Conservation (phyloP, 2,113 vertebrate species). For the Solenodon paradoxus region DNA sequence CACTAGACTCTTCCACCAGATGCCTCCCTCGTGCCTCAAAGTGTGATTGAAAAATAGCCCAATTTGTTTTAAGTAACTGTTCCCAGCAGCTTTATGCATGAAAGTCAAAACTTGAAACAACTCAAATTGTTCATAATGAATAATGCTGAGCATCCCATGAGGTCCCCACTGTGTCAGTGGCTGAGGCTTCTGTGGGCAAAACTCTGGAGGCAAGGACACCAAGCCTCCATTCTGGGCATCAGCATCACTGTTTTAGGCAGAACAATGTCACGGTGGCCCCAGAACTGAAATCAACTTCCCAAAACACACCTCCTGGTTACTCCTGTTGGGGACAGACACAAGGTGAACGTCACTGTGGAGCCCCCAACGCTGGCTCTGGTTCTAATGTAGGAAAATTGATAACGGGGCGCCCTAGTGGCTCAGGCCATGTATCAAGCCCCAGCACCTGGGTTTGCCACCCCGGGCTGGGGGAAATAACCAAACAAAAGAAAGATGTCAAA, state of each 20-base stretch:
- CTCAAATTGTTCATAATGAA: neutral
- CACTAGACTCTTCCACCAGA: neutral
- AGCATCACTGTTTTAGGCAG: neutral
- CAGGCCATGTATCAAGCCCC: no score
- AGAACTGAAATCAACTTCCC: neutral
- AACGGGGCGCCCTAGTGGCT: no score
- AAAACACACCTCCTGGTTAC: neutral
- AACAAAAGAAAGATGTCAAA: no score
- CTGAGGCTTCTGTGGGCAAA: neutral
- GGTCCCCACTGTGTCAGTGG: neutral
- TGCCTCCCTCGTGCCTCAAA: neutral
- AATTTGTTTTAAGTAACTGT: neutral
- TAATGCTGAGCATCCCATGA: neutral
- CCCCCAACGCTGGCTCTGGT: neutral
- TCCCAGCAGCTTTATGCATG: neutral
- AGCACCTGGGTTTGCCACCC: no score
- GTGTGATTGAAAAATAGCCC: neutral
- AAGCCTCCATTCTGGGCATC: neutral
- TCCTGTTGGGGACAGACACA: neutral
- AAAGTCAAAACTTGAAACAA: neutral
- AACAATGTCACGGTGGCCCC: neutral
- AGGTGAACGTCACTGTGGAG: neutral
- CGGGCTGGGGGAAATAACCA: no score
- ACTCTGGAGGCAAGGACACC: no score
- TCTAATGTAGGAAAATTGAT: no score